Percentiles rank a stretch among this genome's conserved stretches.
phyloP scores from a whole-genome alignment of 1,140 invertebrate species.

The Heterodera schachtii region DNA sequence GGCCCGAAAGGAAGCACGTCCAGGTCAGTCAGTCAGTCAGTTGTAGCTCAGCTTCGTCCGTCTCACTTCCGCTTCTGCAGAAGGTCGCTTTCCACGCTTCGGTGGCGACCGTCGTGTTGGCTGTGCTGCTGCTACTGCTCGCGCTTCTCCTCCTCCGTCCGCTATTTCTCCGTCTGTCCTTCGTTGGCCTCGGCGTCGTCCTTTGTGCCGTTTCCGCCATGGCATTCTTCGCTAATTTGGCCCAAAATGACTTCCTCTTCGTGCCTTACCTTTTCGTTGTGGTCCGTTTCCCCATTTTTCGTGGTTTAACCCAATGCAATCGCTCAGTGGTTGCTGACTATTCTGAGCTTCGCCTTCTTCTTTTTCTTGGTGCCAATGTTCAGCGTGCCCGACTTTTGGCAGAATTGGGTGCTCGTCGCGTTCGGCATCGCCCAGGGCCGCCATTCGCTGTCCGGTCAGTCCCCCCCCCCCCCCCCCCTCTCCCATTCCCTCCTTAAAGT shows the following conservation, averaged over 20 bases:
- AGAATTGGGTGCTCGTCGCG: not conserved
- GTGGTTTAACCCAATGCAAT: not conserved
- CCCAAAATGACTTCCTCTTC: not conserved
- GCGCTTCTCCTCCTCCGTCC: not conserved
- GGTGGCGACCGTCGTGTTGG: not conserved
- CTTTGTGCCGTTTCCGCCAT: not conserved
- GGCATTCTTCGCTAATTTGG: not conserved
- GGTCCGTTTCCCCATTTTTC: not conserved
- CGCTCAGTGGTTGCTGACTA: constrained; percentile 2
- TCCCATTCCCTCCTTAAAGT: not conserved
- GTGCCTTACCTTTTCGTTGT: not conserved
- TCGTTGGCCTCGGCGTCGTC: not conserved
- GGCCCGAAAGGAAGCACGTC: not conserved
- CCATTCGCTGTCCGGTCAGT: not conserved
- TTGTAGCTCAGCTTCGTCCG: not conserved
- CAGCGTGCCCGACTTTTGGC: not conserved
- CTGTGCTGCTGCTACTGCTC: not conserved
- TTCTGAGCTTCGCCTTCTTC: not conserved
- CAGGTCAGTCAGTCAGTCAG: not conserved
- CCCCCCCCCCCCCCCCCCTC: not conserved
- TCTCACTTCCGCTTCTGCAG: not conserved
- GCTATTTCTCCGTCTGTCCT: not conserved
- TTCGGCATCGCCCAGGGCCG: not conserved
- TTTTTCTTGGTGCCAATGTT: not conserved
- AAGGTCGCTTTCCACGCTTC: not conserved